These are phyloP conservation scores for Rhogogaster chlorosoma DNA, from an alignment of 2,888 invertebrate genomes.

Conservation along the genomic window DNA sequence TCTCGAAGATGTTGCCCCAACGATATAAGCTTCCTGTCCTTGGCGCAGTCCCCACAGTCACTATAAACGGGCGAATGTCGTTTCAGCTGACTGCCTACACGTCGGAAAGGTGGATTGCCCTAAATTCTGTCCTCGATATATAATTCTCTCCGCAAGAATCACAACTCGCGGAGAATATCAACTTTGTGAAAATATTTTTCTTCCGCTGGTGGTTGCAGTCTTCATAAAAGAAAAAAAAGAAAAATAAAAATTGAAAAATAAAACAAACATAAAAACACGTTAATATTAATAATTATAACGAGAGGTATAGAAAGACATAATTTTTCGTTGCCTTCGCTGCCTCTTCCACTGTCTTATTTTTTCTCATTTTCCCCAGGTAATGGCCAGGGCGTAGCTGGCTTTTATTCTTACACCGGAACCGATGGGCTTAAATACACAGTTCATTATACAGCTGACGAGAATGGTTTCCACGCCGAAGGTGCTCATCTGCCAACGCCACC, in stretches of 20 bases:
- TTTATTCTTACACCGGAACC: slow-evolving; percentile 49
- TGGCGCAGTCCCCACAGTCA: slow-evolving; percentile 2
- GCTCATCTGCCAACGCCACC: slow-evolving; percentile 52
- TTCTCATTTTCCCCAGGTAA: slow-evolving; percentile 25
- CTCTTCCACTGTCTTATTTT: not conserved
- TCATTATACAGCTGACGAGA: slow-evolving; percentile 50
- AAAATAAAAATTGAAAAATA: too few species aligned
- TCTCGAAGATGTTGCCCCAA: slow-evolving; percentile 47
- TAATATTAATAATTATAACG: not conserved
- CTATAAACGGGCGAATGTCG: slow-evolving; percentile 39
- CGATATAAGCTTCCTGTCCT: slow-evolving; percentile 50
- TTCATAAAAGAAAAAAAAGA: not conserved
- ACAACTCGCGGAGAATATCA: not conserved
- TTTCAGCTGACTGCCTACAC: slow-evolving; percentile 36
- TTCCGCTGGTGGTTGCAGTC: not conserved
- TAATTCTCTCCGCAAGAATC: not conserved
- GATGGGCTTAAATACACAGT: slow-evolving; percentile 50
- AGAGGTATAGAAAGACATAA: not conserved
- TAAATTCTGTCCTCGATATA: not conserved
- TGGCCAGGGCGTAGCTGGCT: slow-evolving; percentile 28
- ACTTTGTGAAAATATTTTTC: not conserved
- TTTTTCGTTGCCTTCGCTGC: not conserved
- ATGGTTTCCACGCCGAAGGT: slow-evolving; percentile 51
- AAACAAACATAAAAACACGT: not conserved
- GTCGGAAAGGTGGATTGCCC: slow-evolving; percentile 15